phyloP scores from a whole-genome alignment of 1,140 invertebrate genomes.

The Caenorhabditis brenneri region DNA sequence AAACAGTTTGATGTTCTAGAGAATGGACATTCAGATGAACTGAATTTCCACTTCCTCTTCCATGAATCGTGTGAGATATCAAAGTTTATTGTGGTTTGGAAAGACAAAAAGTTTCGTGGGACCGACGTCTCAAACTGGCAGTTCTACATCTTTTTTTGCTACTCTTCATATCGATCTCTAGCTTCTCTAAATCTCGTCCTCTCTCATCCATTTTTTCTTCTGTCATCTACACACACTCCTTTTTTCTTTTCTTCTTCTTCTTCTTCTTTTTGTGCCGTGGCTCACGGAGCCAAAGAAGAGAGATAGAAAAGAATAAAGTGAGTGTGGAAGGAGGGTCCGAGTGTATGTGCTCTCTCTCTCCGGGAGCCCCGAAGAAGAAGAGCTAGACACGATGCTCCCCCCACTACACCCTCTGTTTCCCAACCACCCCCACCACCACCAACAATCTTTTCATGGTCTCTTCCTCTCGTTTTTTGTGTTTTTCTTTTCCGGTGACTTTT shows the following conservation, averaged over 20 bases:
- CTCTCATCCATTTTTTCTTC: background rate
- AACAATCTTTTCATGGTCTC: constrained; percentile 8
- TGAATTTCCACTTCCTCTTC: background rate
- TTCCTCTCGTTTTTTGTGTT: background rate
- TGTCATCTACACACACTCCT: constrained; percentile 24
- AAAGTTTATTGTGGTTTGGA: background rate
- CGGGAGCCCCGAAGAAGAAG: background rate
- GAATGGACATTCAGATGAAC: too few relatives aligned
- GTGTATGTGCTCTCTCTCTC: constrained; percentile 34
- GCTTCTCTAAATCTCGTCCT: background rate
- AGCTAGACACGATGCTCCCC: constrained; percentile 32
- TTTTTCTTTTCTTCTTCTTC: constrained; percentile 19
- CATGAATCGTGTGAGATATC: background rate
- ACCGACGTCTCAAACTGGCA: background rate
- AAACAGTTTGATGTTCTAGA: too few relatives aligned
- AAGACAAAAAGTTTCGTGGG: constrained; percentile 16
- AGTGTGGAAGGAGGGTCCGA: constrained; percentile 8
- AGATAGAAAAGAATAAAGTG: constrained; percentile 27
- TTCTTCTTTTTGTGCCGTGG: constrained; percentile 18
- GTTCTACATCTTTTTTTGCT: background rate
- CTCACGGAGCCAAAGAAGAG: constrained; percentile 1
- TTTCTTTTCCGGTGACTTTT: background rate
- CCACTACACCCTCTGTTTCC: background rate
- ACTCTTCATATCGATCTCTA: constrained; percentile 25
- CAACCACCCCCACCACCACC: constrained; percentile 12